phyloP scores from a whole-genome alignment of 2,888 invertebrate genomes.

The Pyrrhosoma nymphula region DNA sequence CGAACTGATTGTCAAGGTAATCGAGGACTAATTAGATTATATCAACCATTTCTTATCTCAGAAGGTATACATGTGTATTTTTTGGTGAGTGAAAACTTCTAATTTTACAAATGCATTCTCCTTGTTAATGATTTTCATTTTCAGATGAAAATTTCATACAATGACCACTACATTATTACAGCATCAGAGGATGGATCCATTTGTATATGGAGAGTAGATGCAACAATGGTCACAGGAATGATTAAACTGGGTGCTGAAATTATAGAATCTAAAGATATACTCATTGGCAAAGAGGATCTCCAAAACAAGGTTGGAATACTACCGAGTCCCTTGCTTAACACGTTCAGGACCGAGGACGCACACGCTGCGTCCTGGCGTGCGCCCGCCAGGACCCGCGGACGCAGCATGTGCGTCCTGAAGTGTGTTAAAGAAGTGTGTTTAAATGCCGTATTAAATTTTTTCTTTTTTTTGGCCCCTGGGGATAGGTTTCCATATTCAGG shows the following conservation, averaged over 20 bases:
- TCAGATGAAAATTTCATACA: constrained; percentile 86
- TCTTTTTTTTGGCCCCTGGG: too few relatives aligned
- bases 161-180: constrained; percentile 88
- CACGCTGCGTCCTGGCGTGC: too few relatives aligned
- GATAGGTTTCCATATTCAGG: too few relatives aligned
- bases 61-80: not conserved
- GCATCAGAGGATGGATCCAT: constrained; percentile 89
- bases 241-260: constrained; percentile 87
- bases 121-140: constrained; percentile 67
- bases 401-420: too few relatives aligned
- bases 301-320: constrained; percentile 8
- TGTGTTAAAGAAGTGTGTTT: too few relatives aligned
- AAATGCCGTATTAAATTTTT: too few relatives aligned
- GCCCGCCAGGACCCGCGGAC: too few relatives aligned
- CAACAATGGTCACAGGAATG: constrained; percentile 86
- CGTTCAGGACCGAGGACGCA: too few relatives aligned
- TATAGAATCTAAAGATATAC: constrained; percentile 88
- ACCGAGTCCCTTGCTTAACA: not conserved
- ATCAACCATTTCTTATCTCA: not conserved
- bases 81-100: not conserved
- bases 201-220: constrained; percentile 91
- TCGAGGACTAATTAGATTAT: constrained; percentile 68
- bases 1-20: constrained; percentile 78
- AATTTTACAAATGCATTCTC: not conserved
- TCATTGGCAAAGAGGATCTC: constrained; percentile 84